Base-by-base conservation (phyloP, 1,140 invertebrate genomes). In the Trachymyrmex cornetzi region DNA sequence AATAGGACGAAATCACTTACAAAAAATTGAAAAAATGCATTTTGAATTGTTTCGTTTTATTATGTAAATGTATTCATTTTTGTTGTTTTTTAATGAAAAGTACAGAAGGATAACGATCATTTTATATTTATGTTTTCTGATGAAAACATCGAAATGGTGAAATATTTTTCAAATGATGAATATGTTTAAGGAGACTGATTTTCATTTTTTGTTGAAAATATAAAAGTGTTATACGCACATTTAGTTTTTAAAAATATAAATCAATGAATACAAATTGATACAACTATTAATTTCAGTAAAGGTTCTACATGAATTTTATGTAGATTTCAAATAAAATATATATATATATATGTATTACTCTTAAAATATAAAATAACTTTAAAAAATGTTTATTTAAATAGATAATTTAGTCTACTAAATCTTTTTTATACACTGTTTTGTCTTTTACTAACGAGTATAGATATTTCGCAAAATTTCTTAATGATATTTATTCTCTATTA, bases 221-320 rank as follows among this genome's bases (percentile, higher is more conserved):
- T 44, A 1, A 24, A 4, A 24, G 16, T 7, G 1, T 5, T 71
- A 19, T 11, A 53, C 2, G 22, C 12, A 6, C 12, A 2, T 71
- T 71, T 53, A 27, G 9, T 67, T 67, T 44, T 24, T 6, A 67
- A 67, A 67, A 67, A 14, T 67, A 44, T 6, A 44, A 67, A 67
- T 44, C 0, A 64, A 19, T 64, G 11, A 3, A 69, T 44, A 48
- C 6, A 53, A 27, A 53, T 24, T 24, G 38, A 50, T 50, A 71
- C 14, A 12, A 30, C 53, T 72, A 12, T 53, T 55, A 72, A 72
- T 55, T 55, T n/a, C 9, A 22, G 2, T n/a, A 16, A 22, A 34
- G 19, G 0, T 14, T n/a, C 9, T 34, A 34, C 27, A 57, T 5
- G 16, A 14, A 34, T 7, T 67, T 48, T 3, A 16, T 74, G 2